A percentile compares a stretch with the other conserved stretches of the same genome.
Evolutionary conservation across 1,140 invertebrate genomes (phyloP).

Genomic region (Nasonia vitripennis): DNA sequence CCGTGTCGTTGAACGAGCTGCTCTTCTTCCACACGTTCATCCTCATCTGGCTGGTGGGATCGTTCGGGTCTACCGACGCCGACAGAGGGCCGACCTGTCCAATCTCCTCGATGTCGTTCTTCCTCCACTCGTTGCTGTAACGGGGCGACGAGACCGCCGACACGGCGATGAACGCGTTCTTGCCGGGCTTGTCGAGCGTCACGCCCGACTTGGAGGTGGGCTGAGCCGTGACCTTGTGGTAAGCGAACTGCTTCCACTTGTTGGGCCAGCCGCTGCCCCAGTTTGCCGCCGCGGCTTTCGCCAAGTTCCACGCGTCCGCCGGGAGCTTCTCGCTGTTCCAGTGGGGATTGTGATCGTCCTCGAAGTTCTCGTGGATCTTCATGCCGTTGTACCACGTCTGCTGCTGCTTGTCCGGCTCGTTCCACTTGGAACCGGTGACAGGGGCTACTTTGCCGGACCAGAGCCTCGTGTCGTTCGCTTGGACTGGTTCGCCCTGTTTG

Average conservation of each 20-base stretch:
- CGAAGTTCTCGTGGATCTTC: constrained; percentile 53
- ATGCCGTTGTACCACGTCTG: constrained; percentile 52
- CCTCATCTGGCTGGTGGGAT: constrained; percentile 58
- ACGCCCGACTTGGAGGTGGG: constrained; percentile 62
- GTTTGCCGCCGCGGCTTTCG: constrained; percentile 54
- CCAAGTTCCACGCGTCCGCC: constrained; percentile 59
- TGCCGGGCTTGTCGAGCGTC: constrained; percentile 58
- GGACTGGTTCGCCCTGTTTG: constrained; percentile 20
- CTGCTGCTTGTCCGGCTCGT: constrained; percentile 15
- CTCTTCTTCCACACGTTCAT: constrained; percentile 63
- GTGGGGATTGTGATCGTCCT: constrained; percentile 45
- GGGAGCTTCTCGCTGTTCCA: constrained; percentile 56
- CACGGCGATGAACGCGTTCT: constrained; percentile 69
- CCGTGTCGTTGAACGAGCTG: constrained; percentile 39
- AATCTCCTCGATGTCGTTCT: constrained; percentile 65
- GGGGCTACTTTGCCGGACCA: too few relatives aligned
- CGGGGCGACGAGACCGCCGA: constrained; percentile 66
- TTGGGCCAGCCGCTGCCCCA: constrained; percentile 48
- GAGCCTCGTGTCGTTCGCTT: constrained; percentile 7
- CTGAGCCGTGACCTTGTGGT: constrained; percentile 66
- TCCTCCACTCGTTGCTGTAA: constrained; percentile 67
- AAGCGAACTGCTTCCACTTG: constrained; percentile 71
- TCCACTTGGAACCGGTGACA: not conserved
- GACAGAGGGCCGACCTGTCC: not conserved
- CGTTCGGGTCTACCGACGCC: constrained; percentile 55